These are phyloP conservation scores for Salvelinus fontinalis DNA, from an alignment of 2,113 vertebrate genomes.

Conservation along the genomic window DNA sequence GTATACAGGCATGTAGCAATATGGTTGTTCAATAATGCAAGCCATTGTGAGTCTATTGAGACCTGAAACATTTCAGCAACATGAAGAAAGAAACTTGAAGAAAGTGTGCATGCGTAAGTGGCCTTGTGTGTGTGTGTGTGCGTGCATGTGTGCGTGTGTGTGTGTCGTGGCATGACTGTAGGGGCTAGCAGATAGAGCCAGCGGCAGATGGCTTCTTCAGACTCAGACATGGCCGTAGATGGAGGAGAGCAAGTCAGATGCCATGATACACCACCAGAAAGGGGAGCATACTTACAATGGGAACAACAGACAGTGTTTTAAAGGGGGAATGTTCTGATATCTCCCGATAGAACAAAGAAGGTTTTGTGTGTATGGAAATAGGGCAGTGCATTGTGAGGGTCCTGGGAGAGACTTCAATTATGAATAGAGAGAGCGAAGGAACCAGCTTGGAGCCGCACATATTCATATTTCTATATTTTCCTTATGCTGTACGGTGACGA, in stretches of 20 bases:
- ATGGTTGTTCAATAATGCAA: constrained; percentile 2
- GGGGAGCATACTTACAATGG: constrained; percentile 35
- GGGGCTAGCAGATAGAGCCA: background rate
- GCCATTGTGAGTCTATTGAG: background rate
- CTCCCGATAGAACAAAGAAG: constrained; percentile 59
- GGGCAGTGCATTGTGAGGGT: constrained; percentile 60
- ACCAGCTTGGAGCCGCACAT: background rate
- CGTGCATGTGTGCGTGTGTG: background rate
- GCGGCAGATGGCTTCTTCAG: constrained; percentile 38
- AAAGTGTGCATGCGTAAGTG: too few relatives aligned
- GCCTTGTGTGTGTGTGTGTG: background rate
- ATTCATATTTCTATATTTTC: background rate
- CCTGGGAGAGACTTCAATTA: constrained; percentile 70
- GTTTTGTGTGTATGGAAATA: constrained; percentile 65
- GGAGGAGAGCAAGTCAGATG: background rate
- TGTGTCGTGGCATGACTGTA: background rate
- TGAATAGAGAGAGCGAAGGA: constrained; percentile 55
- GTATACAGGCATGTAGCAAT: background rate
- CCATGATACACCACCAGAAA: background rate
- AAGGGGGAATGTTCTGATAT: constrained; percentile 55
- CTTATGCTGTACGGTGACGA: background rate
- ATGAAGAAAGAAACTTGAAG: constrained; percentile 1
- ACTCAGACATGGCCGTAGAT: background rate
- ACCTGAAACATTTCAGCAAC: background rate
- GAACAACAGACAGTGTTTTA: constrained; percentile 56